A percentile compares a stretch with the other conserved stretches of the same genome.
These are phyloP conservation scores for Argya squamiceps DNA, from an alignment of 2,797 vertebrate species.

Conservation along the genomic window DNA sequence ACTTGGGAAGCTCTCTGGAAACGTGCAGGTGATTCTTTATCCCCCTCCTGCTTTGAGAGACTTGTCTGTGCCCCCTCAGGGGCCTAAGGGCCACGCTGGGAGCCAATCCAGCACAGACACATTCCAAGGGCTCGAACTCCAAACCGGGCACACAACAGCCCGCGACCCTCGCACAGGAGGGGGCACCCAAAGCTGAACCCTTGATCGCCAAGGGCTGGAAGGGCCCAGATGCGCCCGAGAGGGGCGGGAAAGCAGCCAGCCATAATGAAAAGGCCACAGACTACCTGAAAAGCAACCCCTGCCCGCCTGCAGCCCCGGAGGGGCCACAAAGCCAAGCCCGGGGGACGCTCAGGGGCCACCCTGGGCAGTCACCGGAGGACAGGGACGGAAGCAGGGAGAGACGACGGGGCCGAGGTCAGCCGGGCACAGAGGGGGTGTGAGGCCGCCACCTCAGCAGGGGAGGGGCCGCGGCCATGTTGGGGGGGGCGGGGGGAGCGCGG, in stretches of 20 bases:
- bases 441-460: conserved; percentile 14
- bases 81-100: background rate
- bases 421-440: background rate
- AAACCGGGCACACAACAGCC: rapidly evolving
- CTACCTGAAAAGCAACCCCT: background rate
- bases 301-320: background rate
- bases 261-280: background rate
- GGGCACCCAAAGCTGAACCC: background rate
- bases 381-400: background rate
- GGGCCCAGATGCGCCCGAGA: background rate
- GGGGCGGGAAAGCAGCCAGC: background rate
- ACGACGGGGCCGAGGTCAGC: background rate
- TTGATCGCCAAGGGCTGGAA: background rate
- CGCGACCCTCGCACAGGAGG: rapidly evolving
- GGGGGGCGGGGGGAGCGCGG: background rate
- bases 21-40: background rate
- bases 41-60: background rate
- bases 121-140: background rate
- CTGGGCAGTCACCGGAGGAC: background rate
- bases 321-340: background rate
- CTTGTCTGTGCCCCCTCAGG: background rate
- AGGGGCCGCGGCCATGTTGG: conserved; percentile 9
- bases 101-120: background rate
- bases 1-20: background rate
- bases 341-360: background rate